Base-by-base conservation (phyloP, 2,888 invertebrate species). In the Hirtodrosophila cameraria region DNA sequence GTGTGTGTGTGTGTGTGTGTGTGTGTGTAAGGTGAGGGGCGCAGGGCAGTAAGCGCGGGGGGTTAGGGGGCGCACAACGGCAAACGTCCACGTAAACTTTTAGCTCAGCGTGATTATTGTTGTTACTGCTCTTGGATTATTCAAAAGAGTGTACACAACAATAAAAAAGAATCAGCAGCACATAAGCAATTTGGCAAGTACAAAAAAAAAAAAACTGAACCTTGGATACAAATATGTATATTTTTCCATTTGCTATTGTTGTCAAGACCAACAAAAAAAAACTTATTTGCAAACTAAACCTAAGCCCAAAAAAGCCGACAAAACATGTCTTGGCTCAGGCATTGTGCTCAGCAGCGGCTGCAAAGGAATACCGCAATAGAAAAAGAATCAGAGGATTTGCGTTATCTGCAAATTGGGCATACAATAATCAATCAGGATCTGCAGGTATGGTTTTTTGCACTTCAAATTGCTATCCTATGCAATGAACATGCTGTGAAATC, bases 31-130 rank as follows among this genome's bases (percentile, higher is more conserved):
- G n/a, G n/a, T n/a, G n/a, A n/a, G n/a, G n/a, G n/a, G n/a, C n/a
- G n/a, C n/a, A 27, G 38, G 48, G 41, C 38, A 53, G 69, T 33
- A 48, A 62, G 53, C 36, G 69, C 60, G 76, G 20, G 69, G 61
- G 76, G 20, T 50, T 35, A 61, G 55, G 46, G 73, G 67, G 31
- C 23, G 30, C 64, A 52, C 38, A 64, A 52, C 38, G 60, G 74
- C 66, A 81, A 80, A 80, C 78, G 80, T 88, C 88, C 88, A 88
- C 88, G 88, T 88, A 88, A 89, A 88, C 88, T 84, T 88, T 88
- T 84, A 77, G 75, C 75, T 64, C 27, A 59, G 33, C 41, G 63
- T 42, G 50, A 39, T 54, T 74, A 46, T 70, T 72, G 45, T 73
- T 84, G 60, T 72, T 64, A 42, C 42, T 60, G 12, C 31, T 30